Base-by-base conservation (phyloP, 2,888 invertebrate species). In the Nomada fucata region DNA sequence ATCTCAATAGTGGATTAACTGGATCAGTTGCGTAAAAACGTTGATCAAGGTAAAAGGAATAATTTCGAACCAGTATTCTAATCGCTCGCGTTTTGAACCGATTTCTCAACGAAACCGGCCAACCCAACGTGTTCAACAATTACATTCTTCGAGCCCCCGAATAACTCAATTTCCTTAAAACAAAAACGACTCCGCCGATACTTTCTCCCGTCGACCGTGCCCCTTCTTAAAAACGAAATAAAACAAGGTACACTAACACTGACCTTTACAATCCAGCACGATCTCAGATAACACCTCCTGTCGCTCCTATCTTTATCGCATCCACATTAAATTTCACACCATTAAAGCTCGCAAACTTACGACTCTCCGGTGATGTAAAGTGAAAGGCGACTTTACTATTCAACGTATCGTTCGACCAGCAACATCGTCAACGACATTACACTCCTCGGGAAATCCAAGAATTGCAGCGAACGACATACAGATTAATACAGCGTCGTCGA, bases 1-100 rank as follows among this genome's bases (percentile, higher is more conserved):
- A 23, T 59, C 60, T 36, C 55, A 71, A 82, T 82, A 82, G 82
- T 76, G 82, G 82, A 82, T 82, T 82, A 82, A 82, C 82, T 82
- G 82, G 82, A 82, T 76, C 60, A 82, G 82, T 77, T 69, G 72
- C 52, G 53, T 82, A 77, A 82, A 82, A 82, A 82, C 20, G 76
- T 23, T 42, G 65, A 75, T 70, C 80, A 47, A 36, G 65, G 64
- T 60, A 82, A 76, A 82, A 76, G 76, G 67, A 82, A 82, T 65
- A 60, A 82, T 64, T 77, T 60, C 72, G 64, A 82, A 82, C 76
- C 82, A 82, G 82, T 82, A 82, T 65, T 71, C 69, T 23, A 64
- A 69, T 73, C 47, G 71, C 72, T 65, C 69, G 47, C 55, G 53
- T 82, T 82, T 82, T 70, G 47, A 68, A 69, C 59, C 59, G 67